Conservation (phyloP, 2,888 invertebrate genomes). For the Microctonus aethiopoides region DNA sequence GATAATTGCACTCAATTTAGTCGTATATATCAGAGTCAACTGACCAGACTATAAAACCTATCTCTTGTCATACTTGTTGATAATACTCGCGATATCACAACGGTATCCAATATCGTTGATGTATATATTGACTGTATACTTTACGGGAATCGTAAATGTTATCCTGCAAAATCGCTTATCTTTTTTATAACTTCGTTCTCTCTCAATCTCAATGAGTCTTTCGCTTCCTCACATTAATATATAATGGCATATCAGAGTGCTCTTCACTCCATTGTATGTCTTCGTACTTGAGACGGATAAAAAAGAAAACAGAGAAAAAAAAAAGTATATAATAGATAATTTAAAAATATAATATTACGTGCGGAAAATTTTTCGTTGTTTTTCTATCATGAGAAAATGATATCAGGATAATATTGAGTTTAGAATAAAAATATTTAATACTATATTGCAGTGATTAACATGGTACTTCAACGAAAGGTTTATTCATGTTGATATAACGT, state of each 20-base stretch:
- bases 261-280: slow-evolving; percentile 31
- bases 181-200: slow-evolving; percentile 5
- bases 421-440: background rate
- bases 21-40: background rate
- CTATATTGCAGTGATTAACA: background rate
- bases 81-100: slow-evolving; percentile 31
- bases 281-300: background rate
- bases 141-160: slow-evolving; percentile 33
- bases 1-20: background rate
- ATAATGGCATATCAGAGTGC: slow-evolving; percentile 35
- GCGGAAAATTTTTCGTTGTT: background rate
- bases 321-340: background rate
- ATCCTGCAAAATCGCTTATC: slow-evolving; percentile 44
- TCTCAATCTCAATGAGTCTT: slow-evolving; percentile 23
- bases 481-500: background rate
- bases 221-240: background rate
- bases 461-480: background rate
- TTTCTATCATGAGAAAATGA: background rate
- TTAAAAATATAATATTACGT: too few species aligned
- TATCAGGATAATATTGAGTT: background rate
- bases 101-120: slow-evolving; percentile 29
- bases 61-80: slow-evolving; percentile 24
- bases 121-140: slow-evolving; percentile 28
- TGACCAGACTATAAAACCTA: slow-evolving; percentile 24
- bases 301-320: background rate